These are phyloP conservation scores for Characodon lateralis DNA, from an alignment of 2,797 vertebrate species.

Conservation along the genomic window DNA sequence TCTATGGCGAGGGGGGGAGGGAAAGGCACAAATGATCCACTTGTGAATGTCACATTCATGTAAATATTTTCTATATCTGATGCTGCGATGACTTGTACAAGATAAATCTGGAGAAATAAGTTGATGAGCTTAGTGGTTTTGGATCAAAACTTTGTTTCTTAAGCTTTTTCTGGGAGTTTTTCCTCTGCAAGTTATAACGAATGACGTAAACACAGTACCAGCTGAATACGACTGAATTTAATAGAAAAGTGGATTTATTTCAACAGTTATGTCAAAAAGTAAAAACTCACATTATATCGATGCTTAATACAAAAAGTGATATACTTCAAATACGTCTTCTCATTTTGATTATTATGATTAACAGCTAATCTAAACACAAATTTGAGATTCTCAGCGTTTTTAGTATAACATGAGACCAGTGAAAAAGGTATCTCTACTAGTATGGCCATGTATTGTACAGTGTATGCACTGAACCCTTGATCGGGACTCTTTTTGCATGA, in stretches of 20 bases:
- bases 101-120: not conserved
- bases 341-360: not conserved
- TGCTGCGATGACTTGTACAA: not conserved
- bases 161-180: conserved; percentile 13
- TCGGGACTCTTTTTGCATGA: not conserved
- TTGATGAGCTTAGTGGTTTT: conserved; percentile 2
- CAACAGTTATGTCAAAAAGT: not conserved
- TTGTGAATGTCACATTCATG: conserved; percentile 64
- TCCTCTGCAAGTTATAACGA: not conserved
- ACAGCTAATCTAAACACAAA: not conserved
- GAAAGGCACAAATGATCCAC: conserved; percentile 54
- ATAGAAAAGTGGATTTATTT: not conserved
- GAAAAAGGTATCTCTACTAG: too few relatives aligned
- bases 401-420: not conserved
- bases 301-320: not conserved
- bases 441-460: too few relatives aligned
- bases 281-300: not conserved
- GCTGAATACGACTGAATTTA: not conserved
- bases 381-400: not conserved
- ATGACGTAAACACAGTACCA: not conserved
- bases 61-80: conserved; percentile 48
- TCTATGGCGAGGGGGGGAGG: conserved; percentile 31
- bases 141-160: conserved; percentile 6
- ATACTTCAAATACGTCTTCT: not conserved
- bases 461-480: too few relatives aligned